These are phyloP conservation scores for Drosophila formosana DNA, from an alignment of 2,888 invertebrate genomes.

Conservation along the genomic window DNA sequence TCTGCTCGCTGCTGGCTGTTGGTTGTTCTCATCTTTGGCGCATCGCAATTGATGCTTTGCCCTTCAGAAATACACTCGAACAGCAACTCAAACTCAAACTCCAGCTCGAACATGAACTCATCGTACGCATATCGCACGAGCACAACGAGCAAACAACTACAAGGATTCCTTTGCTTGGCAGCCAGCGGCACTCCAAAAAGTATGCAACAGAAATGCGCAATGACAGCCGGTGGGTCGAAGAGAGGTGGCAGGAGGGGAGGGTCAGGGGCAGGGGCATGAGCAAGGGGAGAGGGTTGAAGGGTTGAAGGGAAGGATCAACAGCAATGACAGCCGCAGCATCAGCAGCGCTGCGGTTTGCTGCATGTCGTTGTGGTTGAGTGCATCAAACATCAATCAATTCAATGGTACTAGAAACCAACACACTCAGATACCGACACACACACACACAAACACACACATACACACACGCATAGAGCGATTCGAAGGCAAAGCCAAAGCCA, in stretches of 20 bases:
- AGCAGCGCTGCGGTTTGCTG: constrained; percentile 72
- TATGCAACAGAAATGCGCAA: constrained; percentile 73
- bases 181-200: constrained; percentile 55
- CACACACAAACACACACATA: constrained; percentile 22
- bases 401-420: constrained; percentile 69
- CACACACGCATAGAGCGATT: constrained; percentile 21
- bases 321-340: constrained; percentile 37
- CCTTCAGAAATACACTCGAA: constrained; percentile 26
- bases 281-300: background rate
- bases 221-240: constrained; percentile 41
- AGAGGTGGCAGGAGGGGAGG: background rate
- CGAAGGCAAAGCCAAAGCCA: constrained; percentile 33
- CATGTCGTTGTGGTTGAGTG: constrained; percentile 78
- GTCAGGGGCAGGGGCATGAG: background rate
- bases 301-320: constrained; percentile 23
- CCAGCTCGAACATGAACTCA: background rate
- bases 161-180: constrained; percentile 49
- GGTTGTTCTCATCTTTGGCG: constrained; percentile 7
- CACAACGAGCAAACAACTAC: constrained; percentile 30
- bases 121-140: constrained; percentile 14
- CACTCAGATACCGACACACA: constrained; percentile 27
- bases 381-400: constrained; percentile 81
- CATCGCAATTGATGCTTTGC: constrained; percentile 33
- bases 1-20: background rate
- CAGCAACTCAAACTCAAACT: background rate